Conservation (phyloP, 2,888 invertebrate species). For the Spilarctia lutea region DNA sequence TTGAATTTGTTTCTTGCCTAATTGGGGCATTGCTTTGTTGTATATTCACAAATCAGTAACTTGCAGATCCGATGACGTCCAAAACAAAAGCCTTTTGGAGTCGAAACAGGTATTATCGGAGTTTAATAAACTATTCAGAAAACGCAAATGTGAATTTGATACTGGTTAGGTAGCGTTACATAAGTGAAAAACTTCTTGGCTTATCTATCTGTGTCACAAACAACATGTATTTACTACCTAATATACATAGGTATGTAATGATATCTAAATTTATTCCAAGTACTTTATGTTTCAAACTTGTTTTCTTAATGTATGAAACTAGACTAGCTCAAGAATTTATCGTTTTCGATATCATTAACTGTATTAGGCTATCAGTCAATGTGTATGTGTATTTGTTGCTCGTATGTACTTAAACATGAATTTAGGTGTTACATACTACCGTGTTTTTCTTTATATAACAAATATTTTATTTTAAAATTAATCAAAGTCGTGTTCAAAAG, state of each 20-base stretch:
- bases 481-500: neutral
- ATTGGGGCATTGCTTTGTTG: neutral
- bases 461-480: neutral
- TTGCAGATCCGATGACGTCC: neutral
- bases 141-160: neutral
- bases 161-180: constrained; percentile 28
- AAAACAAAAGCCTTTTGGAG: neutral
- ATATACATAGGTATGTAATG: constrained; percentile 7
- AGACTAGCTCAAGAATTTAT: neutral
- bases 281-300: neutral
- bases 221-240: constrained; percentile 16
- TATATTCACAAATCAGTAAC: neutral
- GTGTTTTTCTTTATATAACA: neutral
- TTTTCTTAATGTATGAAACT: constrained; percentile 9
- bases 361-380: neutral
- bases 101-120: neutral
- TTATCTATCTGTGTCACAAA: constrained; percentile 20
- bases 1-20: neutral
- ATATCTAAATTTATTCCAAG: constrained; percentile 5
- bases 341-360: neutral
- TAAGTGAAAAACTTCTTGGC: constrained; percentile 22
- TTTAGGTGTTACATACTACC: neutral
- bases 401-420: neutral
- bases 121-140: neutral
- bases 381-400: neutral